These are phyloP conservation scores for Lordiphosa fenestrarum DNA, from an alignment of 2,888 invertebrate species.

Conservation along the genomic window DNA sequence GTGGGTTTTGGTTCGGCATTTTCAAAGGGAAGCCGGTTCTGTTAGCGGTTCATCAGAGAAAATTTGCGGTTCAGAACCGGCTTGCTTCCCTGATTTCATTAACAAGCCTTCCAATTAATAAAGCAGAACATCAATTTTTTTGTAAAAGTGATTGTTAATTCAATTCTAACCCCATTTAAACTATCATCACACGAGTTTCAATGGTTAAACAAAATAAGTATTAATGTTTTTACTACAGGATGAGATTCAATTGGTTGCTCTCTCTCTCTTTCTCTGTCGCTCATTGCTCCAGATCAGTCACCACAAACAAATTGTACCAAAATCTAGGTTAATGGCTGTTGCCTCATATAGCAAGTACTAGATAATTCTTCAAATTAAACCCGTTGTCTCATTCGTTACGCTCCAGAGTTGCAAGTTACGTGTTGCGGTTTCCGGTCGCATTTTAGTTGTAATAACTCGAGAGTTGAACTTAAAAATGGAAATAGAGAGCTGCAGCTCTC, in stretches of 20 bases:
- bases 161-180: too few relatives aligned
- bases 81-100: too few relatives aligned
- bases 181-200: too few relatives aligned
- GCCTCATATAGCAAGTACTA: constrained; percentile 46
- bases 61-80: too few relatives aligned
- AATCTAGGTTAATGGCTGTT: constrained; percentile 60
- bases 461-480: constrained; percentile 44
- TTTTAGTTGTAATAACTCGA: constrained; percentile 47
- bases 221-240: background rate
- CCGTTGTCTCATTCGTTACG: constrained; percentile 57
- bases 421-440: constrained; percentile 60
- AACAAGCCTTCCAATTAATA: too few relatives aligned
- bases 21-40: too few relatives aligned
- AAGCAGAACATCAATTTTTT: too few relatives aligned
- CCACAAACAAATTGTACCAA: constrained; percentile 17
- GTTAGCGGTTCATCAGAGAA: too few relatives aligned
- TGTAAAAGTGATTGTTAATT: too few relatives aligned
- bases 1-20: too few relatives aligned
- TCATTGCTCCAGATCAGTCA: constrained; percentile 21
- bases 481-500: constrained; percentile 13
- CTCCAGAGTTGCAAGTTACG: constrained; percentile 37
- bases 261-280: background rate
- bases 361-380: constrained; percentile 55
- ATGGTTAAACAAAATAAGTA: too few relatives aligned
- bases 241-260: constrained; percentile 1